phyloP scores from a whole-genome alignment of 2,888 invertebrate genomes.

The Cerastis rubricosa region DNA sequence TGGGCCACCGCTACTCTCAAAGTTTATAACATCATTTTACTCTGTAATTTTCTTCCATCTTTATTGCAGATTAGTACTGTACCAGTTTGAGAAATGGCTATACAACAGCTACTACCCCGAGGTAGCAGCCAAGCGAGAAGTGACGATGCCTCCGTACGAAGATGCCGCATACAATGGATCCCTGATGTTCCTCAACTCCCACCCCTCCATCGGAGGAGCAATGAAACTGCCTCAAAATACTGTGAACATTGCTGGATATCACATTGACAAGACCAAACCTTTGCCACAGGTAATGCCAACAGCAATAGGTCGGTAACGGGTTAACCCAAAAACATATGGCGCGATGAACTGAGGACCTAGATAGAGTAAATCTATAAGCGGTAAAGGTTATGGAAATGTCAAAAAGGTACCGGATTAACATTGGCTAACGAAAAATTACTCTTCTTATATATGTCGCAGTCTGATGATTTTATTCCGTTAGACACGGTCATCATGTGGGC shows the following conservation, averaged over 20 bases:
- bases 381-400: not conserved
- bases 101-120: constrained; percentile 71
- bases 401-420: too few species aligned
- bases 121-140: constrained; percentile 75
- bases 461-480: too few species aligned
- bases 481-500: too few species aligned
- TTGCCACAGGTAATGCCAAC: constrained; percentile 75
- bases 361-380: not conserved
- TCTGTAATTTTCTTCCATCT: not conserved
- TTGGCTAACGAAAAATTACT: not conserved
- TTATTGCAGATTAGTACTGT: constrained; percentile 71
- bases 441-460: too few species aligned
- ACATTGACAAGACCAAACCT: constrained; percentile 77
- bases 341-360: not conserved
- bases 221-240: constrained; percentile 76
- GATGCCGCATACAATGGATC: constrained; percentile 76
- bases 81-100: constrained; percentile 69
- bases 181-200: constrained; percentile 76
- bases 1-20: too few species aligned
- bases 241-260: constrained; percentile 81
- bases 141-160: constrained; percentile 74
- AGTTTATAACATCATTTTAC: not conserved
- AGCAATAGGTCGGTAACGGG: not conserved
- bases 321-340: not conserved
- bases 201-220: constrained; percentile 75